These are phyloP conservation scores for Uria aalge DNA, from an alignment of 2,113 vertebrate genomes.

Conservation along the genomic window DNA sequence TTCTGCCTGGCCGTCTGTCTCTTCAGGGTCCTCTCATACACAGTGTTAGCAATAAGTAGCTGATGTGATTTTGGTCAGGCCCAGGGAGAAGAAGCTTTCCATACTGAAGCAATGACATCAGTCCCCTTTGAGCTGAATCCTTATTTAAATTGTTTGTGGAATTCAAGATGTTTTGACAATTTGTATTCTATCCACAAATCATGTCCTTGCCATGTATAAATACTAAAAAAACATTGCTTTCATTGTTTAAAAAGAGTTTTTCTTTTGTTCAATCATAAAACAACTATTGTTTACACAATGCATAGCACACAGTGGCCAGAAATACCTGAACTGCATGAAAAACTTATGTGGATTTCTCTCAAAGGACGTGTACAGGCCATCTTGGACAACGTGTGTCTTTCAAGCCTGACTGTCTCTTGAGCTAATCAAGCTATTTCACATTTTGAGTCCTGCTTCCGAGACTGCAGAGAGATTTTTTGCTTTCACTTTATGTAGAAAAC, in stretches of 20 bases:
- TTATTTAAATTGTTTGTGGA: neutral
- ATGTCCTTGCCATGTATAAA: neutral
- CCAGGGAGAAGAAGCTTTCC: neutral
- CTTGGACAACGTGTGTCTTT: rapidly evolving
- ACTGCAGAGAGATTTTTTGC: neutral
- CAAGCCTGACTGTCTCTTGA: neutral
- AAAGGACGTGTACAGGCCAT: neutral
- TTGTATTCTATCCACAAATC: neutral
- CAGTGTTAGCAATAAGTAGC: neutral
- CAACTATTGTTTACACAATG: neutral
- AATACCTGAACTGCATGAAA: neutral
- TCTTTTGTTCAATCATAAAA: neutral
- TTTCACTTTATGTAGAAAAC: neutral
- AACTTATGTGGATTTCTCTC: neutral
- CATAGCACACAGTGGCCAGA: neutral
- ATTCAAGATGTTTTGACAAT: neutral
- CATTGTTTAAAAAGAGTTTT: neutral
- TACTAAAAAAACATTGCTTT: neutral
- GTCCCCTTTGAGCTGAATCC: neutral
- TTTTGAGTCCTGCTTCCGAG: neutral
- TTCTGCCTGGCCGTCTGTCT: neutral
- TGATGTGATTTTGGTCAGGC: neutral
- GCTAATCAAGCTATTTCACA: neutral
- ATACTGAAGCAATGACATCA: neutral
- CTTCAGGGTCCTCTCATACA: neutral